Evolutionary conservation across 37 sponge, comb jelly and placozoan species (phyloP), one percentile per base, ranked within the genome.

Genomic region (Crambe crambe): DNA sequence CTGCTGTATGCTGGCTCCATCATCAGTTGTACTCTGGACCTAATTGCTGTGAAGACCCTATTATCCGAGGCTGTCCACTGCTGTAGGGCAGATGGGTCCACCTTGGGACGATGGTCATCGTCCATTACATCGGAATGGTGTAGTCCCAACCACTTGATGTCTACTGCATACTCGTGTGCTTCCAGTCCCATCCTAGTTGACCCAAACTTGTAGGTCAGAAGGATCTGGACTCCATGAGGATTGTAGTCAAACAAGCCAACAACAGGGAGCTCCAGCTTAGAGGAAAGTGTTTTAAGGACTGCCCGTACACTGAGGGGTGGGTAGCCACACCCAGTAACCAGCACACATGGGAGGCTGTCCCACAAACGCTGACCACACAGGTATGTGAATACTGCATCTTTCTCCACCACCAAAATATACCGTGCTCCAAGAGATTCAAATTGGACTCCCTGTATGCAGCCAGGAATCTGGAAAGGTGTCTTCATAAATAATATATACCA

Each of bases 211-310:
- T 97, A 97, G 0, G 97, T 97, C 35, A 97, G 74, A 31, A 97
- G 83, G 21, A 97, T 97, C 41, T 85, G 78, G 26, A 94, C 74
- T 44, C 97, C 97, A 68, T 97, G 97, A 32, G 97, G 97, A 51
- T 97, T 97, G 77, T 97, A 97, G 68, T 97, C 97, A 92, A 97
- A 94, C 37, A 97, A 73, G 1, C 97, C 97, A 18, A 97, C 68
- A 2, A 94, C 89, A 39, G 97, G 97, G 0, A 97, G 71, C 0
- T 59, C 18, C 35, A 97, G 61, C 69, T 88, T 80, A 2, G 77
- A 42, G 1, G 58, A 74, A 18, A 94, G 81, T 22, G 81, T 62
- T 65, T 87, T 88, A 26, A 92, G 74, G 0, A 89, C 76, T 61
- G 87, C 90, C 20, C 97, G 76, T 25, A 94, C 97, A 47, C 90